A percentile compares a stretch with the other conserved stretches of the same genome.
phyloP scores from a whole-genome alignment of 2,797 vertebrate species.

The Adelosebastes latens region DNA sequence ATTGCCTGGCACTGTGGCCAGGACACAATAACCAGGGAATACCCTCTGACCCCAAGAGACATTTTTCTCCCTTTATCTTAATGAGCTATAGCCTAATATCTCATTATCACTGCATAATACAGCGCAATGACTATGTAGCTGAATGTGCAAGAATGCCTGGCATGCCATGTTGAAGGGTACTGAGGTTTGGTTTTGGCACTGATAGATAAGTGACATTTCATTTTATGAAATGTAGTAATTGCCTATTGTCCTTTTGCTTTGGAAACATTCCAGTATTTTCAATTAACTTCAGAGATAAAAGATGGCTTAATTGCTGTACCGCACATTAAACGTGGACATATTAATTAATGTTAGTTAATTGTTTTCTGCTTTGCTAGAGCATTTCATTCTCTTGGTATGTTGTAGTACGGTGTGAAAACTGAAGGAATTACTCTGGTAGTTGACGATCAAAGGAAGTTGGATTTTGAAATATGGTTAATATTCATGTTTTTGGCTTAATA shows the following conservation, averaged over 20 bases:
- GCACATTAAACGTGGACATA: background rate
- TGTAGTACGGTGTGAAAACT: background rate
- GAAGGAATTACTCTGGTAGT: background rate
- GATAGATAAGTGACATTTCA: slow-evolving; percentile 10
- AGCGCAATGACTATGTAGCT: background rate
- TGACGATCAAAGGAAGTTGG: background rate
- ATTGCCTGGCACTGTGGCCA: slow-evolving; percentile 62
- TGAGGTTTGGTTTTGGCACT: background rate
- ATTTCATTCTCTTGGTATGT: background rate
- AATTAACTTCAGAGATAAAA: background rate
- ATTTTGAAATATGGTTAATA: background rate
- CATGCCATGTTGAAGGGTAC: background rate
- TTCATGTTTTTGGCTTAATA: background rate
- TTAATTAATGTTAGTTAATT: background rate
- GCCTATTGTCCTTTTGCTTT: background rate
- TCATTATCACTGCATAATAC: slow-evolving; percentile 54
- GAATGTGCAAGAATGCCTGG: slow-evolving; percentile 25
- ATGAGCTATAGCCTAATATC: slow-evolving; percentile 65
- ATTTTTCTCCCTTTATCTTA: slow-evolving; percentile 58
- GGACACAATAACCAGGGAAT: slow-evolving; percentile 63
- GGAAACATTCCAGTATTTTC: slow-evolving; percentile 2
- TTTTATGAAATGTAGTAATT: slow-evolving; percentile 2
- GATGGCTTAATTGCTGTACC: background rate
- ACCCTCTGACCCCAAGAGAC: slow-evolving; percentile 65
- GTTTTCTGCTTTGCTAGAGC: background rate